Conservation (phyloP, 2,113 vertebrate genomes). For the Osmerus mordax region DNA sequence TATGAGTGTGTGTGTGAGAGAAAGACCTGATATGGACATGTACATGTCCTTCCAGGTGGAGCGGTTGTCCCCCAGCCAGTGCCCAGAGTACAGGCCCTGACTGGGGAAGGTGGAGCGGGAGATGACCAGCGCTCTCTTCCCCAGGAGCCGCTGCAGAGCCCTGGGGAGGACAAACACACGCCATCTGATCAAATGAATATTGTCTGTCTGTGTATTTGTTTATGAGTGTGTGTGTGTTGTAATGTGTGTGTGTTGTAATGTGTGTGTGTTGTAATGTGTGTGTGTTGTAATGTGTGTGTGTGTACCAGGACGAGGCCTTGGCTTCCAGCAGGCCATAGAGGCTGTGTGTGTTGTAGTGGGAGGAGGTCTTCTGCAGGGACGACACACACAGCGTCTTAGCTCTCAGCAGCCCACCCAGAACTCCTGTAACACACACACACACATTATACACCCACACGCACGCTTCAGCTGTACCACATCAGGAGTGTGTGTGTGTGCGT, state of each 20-base stretch:
- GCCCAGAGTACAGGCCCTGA: slow-evolving; percentile 84
- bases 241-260: not conserved
- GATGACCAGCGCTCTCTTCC: slow-evolving; percentile 81
- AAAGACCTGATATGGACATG: slow-evolving; percentile 78
- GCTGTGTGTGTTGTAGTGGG: slow-evolving; percentile 72
- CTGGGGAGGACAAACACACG: slow-evolving; percentile 50
- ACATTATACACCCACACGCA: too few species aligned
- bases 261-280: not conserved
- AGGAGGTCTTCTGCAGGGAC: slow-evolving; percentile 56
- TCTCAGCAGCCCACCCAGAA: slow-evolving; percentile 63
- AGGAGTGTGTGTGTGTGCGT: not conserved
- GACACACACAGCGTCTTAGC: slow-evolving; percentile 72
- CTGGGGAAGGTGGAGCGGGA: slow-evolving; percentile 88
- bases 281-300: too few species aligned
- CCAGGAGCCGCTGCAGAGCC: slow-evolving; percentile 73
- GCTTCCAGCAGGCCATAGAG: not conserved
- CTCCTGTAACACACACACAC: slow-evolving; percentile 37
- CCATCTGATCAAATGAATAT: not conserved
- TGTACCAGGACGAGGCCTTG: not conserved
- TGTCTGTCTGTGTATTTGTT: not conserved
- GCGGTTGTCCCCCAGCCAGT: slow-evolving; percentile 87
- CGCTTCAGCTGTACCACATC: too few species aligned
- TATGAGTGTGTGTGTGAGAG: not conserved
- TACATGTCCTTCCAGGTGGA: slow-evolving; percentile 85
- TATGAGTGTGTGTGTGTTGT: not conserved